phyloP scores from a whole-genome alignment of 2,888 invertebrate species.

The Polia nebulosa region DNA sequence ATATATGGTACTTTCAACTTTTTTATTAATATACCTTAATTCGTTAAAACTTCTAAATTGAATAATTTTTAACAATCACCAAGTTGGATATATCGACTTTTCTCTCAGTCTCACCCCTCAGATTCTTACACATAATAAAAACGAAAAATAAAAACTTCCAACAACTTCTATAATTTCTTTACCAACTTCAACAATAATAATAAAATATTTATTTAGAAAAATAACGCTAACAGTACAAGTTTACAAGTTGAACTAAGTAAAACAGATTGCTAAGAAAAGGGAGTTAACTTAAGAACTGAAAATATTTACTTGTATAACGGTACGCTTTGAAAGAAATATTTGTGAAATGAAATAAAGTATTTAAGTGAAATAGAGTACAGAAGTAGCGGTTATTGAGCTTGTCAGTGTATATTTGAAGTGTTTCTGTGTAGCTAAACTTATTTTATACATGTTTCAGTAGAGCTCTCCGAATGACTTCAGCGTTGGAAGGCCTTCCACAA shows the following conservation, averaged over 20 bases:
- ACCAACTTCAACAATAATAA: slow-evolving; percentile 33
- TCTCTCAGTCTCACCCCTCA: neutral
- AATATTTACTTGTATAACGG: slow-evolving; percentile 24
- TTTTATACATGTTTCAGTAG: too few relatives aligned
- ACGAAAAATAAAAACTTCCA: slow-evolving; percentile 20
- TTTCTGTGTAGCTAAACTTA: neutral
- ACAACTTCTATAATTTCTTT: slow-evolving; percentile 22
- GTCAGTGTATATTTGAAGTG: neutral
- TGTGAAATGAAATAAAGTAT: slow-evolving; percentile 7
- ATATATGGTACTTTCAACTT: too few relatives aligned
- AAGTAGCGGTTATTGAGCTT: slow-evolving; percentile 16
- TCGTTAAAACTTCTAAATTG: too few relatives aligned
- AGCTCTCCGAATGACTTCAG: too few relatives aligned
- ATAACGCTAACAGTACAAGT: slow-evolving; percentile 25
- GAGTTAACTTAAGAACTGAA: slow-evolving; percentile 21
- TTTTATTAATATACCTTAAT: too few relatives aligned
- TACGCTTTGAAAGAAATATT: slow-evolving; percentile 27
- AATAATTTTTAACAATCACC: neutral
- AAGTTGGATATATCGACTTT: neutral
- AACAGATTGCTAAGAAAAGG: slow-evolving; percentile 38
- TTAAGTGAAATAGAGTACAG: slow-evolving; percentile 2
- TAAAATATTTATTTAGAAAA: slow-evolving; percentile 47
- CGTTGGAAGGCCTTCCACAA: too few relatives aligned
- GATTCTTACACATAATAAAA: slow-evolving; percentile 6
- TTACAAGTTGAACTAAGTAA: slow-evolving; percentile 33